Evolutionary conservation across 2,797 vertebrate genomes (phyloP).

Genomic region (Limnodromus scolopaceus): DNA sequence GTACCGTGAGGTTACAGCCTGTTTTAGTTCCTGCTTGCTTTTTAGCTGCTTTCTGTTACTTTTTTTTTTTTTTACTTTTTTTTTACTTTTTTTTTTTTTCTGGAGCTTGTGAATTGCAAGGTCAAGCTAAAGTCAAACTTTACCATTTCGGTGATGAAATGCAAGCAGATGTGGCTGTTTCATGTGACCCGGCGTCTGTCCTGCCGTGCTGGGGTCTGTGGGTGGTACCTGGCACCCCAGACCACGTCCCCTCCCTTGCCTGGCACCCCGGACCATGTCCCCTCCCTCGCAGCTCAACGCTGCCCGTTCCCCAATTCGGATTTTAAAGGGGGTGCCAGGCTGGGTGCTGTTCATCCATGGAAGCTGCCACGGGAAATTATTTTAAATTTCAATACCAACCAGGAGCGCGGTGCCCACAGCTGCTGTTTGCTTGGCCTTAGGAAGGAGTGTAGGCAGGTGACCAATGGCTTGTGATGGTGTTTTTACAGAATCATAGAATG

Average conservation of each 20-base stretch:
- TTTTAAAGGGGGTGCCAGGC: conserved; percentile 16
- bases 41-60: conserved; percentile 68
- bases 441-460: not conserved
- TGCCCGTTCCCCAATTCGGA: not conserved
- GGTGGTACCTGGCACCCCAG: conserved; percentile 38
- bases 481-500: not conserved
- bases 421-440: not conserved
- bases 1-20: conserved; percentile 59
- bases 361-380: not conserved
- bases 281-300: not conserved
- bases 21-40: conserved; percentile 72
- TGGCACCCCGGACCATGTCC: not conserved
- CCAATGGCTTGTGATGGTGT: not conserved
- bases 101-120: conserved; percentile 75
- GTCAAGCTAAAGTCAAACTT: conserved; percentile 79
- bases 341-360: not conserved
- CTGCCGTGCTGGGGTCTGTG: not conserved
- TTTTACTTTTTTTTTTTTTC: not conserved
- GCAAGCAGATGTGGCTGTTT: conserved; percentile 79
- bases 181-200: conserved; percentile 28
- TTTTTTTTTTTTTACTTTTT: not conserved
- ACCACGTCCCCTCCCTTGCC: not conserved
- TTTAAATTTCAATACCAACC: not conserved
- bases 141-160: conserved; percentile 72
- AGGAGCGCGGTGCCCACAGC: rapidly evolving